Evolutionary conservation across 2,113 vertebrate genomes (phyloP), one percentile per base, ranked within the genome.

Genomic region (Podiceps cristatus): DNA sequence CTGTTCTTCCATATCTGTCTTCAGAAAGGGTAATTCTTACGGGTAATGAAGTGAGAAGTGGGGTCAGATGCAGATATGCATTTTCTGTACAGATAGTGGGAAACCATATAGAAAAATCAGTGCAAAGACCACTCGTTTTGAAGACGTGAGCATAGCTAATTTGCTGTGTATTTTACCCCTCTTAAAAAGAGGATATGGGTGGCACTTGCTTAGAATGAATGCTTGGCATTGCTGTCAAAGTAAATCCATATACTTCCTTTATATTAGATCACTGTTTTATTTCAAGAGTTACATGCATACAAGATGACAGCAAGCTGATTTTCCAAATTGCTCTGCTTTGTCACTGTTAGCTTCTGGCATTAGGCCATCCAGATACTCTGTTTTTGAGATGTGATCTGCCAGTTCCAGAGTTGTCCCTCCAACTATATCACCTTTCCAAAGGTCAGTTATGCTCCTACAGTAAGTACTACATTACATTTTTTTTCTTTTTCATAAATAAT

Each of bases 241-340:
- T 72, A 84, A 94, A 97, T 97, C 56, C 83, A 71, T 93, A 92
- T 40, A 88, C 82, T 93, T 91, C 88, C 83, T 74, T 84, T 96
- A 58, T 87, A 85, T 96, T 95, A 97, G 83, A 95, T 96, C 88
- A 86, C 83, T 95, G 68, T 40, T 97, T 96, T 95, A 96, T 93
- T 96, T 96, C 88, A 91, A 75, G 86, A 81, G 83, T 91, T 96
- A 91, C 91, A 94, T 91, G 80, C 86, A 93, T n/a, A 71, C 53
- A 81, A 69, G 83, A 86, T 96, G 93, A 95, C 96, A 97, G 88
- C 60, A 81, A 85, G 73, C 88, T 96, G 95, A 95, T 97, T 95
- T 97, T 96, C 97, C 96, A 97, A 96, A 95, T 95, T 96, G 76
- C 92, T 94, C 86, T 97, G 90, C 97, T 97, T 97, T 96, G 86